Conservation (phyloP, 2,113 vertebrate genomes). For the Triplophysa rosa region DNA sequence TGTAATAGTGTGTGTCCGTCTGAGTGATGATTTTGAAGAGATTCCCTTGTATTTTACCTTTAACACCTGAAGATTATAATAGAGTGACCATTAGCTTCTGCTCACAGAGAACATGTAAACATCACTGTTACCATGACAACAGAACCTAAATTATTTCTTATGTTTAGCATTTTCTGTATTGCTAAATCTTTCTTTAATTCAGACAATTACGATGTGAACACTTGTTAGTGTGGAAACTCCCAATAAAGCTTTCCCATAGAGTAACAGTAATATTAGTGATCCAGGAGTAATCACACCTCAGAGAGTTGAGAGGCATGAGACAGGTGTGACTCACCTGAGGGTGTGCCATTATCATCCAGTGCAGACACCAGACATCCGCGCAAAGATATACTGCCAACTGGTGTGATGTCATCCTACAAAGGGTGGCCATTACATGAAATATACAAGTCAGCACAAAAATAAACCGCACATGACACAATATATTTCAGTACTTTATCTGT, state of each 20-base stretch:
- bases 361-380: slow-evolving; percentile 90
- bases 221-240: not conserved
- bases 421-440: slow-evolving; percentile 58
- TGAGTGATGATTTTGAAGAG: slow-evolving; percentile 97
- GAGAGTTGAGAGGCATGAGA: not conserved
- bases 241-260: not conserved
- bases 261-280: not conserved
- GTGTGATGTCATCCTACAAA: slow-evolving; percentile 85
- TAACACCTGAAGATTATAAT: slow-evolving; percentile 79
- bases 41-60: slow-evolving; percentile 93
- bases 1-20: slow-evolving; percentile 86
- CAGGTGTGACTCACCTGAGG: slow-evolving; percentile 78
- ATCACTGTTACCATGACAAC: not conserved
- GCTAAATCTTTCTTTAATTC: slow-evolving; percentile 4
- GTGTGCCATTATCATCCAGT: slow-evolving; percentile 89
- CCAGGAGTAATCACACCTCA: not conserved
- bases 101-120: not conserved
- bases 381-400: slow-evolving; percentile 87
- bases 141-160: not conserved
- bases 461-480: not conserved
- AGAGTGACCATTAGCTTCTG: not conserved
- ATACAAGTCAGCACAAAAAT: slow-evolving; percentile 34
- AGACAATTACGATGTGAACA: not conserved
- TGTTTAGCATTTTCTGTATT: not conserved
- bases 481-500: not conserved